Evolutionary conservation across 2,113 vertebrate genomes (phyloP).

Genomic region (Hymenochirus boettgeri): DNA sequence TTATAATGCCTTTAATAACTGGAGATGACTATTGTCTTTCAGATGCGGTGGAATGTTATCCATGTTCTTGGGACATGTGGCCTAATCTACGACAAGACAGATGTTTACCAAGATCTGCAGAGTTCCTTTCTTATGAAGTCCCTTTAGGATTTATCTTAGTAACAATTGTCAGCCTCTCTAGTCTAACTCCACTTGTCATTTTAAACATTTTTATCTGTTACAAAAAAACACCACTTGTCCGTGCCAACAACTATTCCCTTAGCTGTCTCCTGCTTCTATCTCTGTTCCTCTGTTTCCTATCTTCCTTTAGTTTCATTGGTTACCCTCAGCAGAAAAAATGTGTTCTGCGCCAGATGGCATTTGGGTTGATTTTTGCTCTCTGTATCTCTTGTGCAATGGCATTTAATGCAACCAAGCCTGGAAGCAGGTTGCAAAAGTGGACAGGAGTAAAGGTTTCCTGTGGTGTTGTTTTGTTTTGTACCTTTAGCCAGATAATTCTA

Average conservation of each 20-base stretch:
- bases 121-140: slow-evolving; percentile 25
- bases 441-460: slow-evolving; percentile 30
- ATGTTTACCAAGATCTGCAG: slow-evolving; percentile 23
- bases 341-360: slow-evolving; percentile 2
- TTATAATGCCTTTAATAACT: too few species aligned
- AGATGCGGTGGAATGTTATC: slow-evolving; percentile 24
- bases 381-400: slow-evolving; percentile 17
- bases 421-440: slow-evolving; percentile 20
- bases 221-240: slow-evolving; percentile 19
- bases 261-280: slow-evolving; percentile 31
- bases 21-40: too few species aligned
- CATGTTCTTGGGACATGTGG: slow-evolving; percentile 33
- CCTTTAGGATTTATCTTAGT: slow-evolving; percentile 9
- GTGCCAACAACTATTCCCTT: slow-evolving; percentile 28
- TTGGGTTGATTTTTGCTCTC: slow-evolving; percentile 26
- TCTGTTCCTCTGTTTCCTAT: slow-evolving; percentile 32
- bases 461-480: neutral
- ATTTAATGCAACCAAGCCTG: slow-evolving; percentile 32
- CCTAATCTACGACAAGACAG: slow-evolving; percentile 11
- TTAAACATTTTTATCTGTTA: slow-evolving; percentile 15
- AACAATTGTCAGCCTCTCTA: neutral
- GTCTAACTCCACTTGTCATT: neutral
- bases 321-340: slow-evolving; percentile 11
- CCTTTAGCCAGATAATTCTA: slow-evolving; percentile 26
- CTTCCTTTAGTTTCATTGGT: slow-evolving; percentile 25